Evolutionary conservation across 2,113 vertebrate genomes (phyloP), one percentile per base, ranked within the genome.

Genomic region (Cettia cetti): DNA sequence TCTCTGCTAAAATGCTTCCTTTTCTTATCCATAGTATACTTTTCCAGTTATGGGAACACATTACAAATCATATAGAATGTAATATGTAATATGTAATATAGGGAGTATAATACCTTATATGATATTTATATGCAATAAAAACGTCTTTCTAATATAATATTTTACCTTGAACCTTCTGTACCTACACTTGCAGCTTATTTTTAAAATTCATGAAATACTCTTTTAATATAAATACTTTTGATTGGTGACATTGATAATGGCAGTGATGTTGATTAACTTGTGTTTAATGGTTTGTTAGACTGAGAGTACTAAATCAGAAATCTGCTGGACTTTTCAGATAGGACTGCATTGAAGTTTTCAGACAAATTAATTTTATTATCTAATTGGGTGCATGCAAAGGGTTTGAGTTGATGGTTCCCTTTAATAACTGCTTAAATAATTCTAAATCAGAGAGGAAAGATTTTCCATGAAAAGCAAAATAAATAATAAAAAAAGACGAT

Each of bases 51-150:
- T 4, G 1, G 22, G 35, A 81, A 40, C 20, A 22, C 1, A 31
- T 44, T 76, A 21, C 15, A 57, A 79, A 83, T 5, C 5, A 24
- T 39, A 42, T 13, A 74, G 3, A 14, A n/a, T 35, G 13, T 9
- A 70, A 23, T 33, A 52, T 35, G 13, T 9, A 70, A 26, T 35
- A 52, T 19, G 7, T 13, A 63, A 37, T 30, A 26, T 5, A 65
- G 14, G 60, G 1, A 0, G 1, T 15, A 12, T 69, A 52, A 80
- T 57, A 56, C 0, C 3, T 40, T 42, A 4, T 23, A 17, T 14
- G 1, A 19, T 42, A 17, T n/a, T 39, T 37, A 23, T 47, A 56
- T 21, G 5, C 17, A 47, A 42, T 39, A 39, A 71, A 26, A 85
- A 13, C 2, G 0, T 28, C 17, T 0, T 71, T 79, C 59, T 57